A percentile compares a stretch with the other conserved stretches of the same genome.
Evolutionary conservation across 1,140 invertebrate species (phyloP).

Genomic region (Potamilus streckersoni): DNA sequence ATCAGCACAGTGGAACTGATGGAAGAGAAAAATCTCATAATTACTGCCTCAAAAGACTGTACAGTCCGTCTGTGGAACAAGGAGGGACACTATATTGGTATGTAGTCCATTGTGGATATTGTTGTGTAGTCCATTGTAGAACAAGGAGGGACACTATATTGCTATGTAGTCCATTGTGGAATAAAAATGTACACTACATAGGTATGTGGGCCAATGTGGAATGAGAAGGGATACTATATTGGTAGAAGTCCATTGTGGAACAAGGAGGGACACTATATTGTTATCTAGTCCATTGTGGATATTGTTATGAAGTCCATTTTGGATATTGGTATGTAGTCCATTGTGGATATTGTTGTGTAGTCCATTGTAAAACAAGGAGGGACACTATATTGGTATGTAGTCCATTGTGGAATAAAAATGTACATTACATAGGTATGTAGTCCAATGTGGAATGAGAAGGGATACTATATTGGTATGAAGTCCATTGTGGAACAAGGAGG

Average conservation of each 20-base stretch:
- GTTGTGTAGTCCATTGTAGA: too few species aligned
- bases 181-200: too few species aligned
- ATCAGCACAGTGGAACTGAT: conserved; percentile 60
- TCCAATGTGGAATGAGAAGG: too few species aligned
- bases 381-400: not conserved
- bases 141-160: too few species aligned
- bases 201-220: too few species aligned
- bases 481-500: not conserved
- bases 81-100: conserved; percentile 67
- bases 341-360: too few species aligned
- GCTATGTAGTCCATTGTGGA: conserved; percentile 1
- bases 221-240: too few species aligned
- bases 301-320: not conserved
- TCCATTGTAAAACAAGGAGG: too few species aligned
- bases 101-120: conserved; percentile 1
- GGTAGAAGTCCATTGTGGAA: too few species aligned
- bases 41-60: conserved; percentile 66
- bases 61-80: conserved; percentile 66
- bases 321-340: not conserved
- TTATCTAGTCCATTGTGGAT: too few species aligned
- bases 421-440: too few species aligned
- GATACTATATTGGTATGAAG: too few species aligned
- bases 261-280: not conserved
- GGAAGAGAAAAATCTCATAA: conserved; percentile 63
- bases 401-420: not conserved